These are phyloP conservation scores for Ptychochromis oligacanthus DNA, from an alignment of 2,113 vertebrate species.

Conservation along the genomic window DNA sequence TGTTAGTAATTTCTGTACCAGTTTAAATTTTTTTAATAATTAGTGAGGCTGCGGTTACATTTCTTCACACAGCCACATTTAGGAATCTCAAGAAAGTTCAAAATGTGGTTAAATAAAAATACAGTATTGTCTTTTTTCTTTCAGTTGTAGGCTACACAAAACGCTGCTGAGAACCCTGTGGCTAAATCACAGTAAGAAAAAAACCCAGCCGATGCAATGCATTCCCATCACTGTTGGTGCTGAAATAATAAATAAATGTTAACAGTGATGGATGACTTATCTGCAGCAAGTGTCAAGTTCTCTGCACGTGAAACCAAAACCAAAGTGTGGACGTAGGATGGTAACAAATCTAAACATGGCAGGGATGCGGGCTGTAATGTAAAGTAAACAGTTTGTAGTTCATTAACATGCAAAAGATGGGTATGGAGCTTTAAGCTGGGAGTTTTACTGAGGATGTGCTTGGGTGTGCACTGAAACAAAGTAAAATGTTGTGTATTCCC, in stretches of 20 bases:
- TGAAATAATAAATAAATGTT: neutral
- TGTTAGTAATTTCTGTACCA: too few species aligned
- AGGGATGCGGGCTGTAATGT: neutral
- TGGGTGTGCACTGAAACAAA: constrained; percentile 6
- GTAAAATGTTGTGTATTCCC: constrained; percentile 2
- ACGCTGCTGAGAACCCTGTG: too few species aligned
- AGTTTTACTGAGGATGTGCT: constrained; percentile 6
- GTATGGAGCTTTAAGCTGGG: neutral
- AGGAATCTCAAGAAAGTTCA: too few species aligned
- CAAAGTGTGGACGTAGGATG: neutral
- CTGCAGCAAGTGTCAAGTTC: constrained; percentile 4
- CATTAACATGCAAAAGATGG: constrained; percentile 1
- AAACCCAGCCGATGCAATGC: neutral
- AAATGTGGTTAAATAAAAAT: too few species aligned
- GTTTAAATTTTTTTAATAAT: too few species aligned
- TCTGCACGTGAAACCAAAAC: neutral
- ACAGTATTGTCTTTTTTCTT: too few species aligned
- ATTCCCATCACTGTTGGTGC: neutral
- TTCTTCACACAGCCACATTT: too few species aligned
- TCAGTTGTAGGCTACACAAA: too few species aligned
- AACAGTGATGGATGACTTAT: neutral
- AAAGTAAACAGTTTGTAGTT: neutral
- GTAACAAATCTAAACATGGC: neutral
- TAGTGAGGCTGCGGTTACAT: too few species aligned
- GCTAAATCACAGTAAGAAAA: neutral